These are phyloP conservation scores for Porites australiensis DNA, from an alignment of 64 coral and sea anemone genomes.

Conservation along the genomic window DNA sequence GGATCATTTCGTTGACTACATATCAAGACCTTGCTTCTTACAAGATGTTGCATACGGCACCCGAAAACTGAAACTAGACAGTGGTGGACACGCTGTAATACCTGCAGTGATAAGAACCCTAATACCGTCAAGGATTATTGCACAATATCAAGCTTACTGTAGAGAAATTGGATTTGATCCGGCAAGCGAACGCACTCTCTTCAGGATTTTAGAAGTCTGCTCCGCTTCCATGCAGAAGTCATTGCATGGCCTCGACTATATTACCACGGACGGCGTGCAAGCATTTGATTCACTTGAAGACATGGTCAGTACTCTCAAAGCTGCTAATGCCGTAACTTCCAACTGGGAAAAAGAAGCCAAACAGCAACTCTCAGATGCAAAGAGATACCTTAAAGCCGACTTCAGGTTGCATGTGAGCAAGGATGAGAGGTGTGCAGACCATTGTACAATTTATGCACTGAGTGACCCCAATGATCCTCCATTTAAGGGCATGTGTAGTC, in stretches of 20 bases:
- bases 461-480: neutral
- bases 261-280: constrained; percentile 2
- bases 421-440: constrained; percentile 27
- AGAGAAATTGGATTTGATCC: constrained; percentile 7
- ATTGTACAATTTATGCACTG: constrained; percentile 1
- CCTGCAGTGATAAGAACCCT: constrained; percentile 49
- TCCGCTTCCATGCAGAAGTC: constrained; percentile 50
- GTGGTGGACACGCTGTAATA: constrained; percentile 1
- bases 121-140: constrained; percentile 15
- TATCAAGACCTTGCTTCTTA: constrained; percentile 35
- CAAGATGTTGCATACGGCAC: constrained; percentile 50
- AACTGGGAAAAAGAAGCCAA: constrained; percentile 39
- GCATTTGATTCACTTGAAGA: constrained; percentile 16
- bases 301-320: constrained; percentile 5
- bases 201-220: constrained; percentile 43
- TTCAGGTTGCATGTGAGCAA: constrained; percentile 47
- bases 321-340: constrained; percentile 2
- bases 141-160: constrained; percentile 14
- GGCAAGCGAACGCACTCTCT: constrained; percentile 26
- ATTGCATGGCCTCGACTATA: constrained; percentile 36
- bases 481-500: neutral
- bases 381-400: constrained; percentile 52
- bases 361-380: constrained; percentile 30
- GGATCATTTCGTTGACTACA: constrained; percentile 52
- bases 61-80: constrained; percentile 34